These are phyloP conservation scores for Pantherophis alleghaniensis DNA, from an alignment of 2,797 vertebrate species.

Conservation along the genomic window DNA sequence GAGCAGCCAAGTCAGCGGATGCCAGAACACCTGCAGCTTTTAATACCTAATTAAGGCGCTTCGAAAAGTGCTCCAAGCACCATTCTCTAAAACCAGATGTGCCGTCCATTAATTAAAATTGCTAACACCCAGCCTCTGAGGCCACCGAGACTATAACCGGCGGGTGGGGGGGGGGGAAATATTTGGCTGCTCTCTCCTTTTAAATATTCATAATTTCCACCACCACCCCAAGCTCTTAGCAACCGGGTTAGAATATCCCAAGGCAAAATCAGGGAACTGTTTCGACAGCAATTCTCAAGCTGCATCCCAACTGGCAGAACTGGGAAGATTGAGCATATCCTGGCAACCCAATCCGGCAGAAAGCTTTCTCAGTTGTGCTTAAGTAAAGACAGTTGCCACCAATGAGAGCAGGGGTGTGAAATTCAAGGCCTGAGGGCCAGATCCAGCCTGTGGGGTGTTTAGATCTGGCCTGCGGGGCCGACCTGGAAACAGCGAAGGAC, in stretches of 20 bases:
- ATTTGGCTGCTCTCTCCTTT: slow-evolving; percentile 45
- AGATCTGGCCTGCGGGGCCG: no score
- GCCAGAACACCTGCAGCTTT: slow-evolving; percentile 72
- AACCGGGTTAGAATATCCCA: neutral
- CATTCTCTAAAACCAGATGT: slow-evolving; percentile 55
- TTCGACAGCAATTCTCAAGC: neutral
- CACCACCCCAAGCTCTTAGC: neutral
- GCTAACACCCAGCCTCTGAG: neutral
- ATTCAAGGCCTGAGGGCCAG: no score
- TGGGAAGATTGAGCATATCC: neutral
- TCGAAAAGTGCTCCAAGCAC: slow-evolving; percentile 57
- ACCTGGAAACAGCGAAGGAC: no score
- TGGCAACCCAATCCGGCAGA: neutral
- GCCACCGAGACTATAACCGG: slow-evolving; percentile 32
- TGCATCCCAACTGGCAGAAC: neutral
- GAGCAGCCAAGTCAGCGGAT: slow-evolving; percentile 56
- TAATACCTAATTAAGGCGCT: slow-evolving; percentile 68
- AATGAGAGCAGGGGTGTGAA: neutral
- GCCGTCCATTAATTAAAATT: slow-evolving; percentile 52
- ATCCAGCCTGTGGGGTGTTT: accelerated
- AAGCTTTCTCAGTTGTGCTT: neutral
- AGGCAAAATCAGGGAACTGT: neutral
- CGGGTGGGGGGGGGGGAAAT: slow-evolving; percentile 9
- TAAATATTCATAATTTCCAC: slow-evolving; percentile 40
- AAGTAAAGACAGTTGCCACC: neutral